A percentile compares a stretch with the other conserved stretches of the same genome.
phyloP scores from a whole-genome alignment of 2,888 invertebrate species.

The Sylvicola fuscatus region DNA sequence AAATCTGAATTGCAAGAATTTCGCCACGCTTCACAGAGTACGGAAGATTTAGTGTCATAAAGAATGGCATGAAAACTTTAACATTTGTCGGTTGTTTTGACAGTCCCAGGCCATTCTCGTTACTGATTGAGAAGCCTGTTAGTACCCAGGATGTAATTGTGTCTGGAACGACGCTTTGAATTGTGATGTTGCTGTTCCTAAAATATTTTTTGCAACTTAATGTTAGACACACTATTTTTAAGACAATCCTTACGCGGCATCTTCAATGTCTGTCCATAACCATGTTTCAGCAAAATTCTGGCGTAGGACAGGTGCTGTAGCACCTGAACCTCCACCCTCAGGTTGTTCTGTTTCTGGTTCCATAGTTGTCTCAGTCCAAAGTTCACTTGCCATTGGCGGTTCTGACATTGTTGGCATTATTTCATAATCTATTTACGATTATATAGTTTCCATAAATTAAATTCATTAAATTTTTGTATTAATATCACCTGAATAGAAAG shows the following conservation, averaged over 20 bases:
- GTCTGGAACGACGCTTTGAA: constrained; percentile 44
- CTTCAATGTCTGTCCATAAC: constrained; percentile 32
- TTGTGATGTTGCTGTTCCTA: constrained; percentile 14
- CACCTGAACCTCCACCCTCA: too few species aligned
- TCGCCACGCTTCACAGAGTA: constrained; percentile 58
- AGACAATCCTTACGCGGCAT: background rate
- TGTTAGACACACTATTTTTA: background rate
- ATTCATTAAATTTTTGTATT: too few species aligned
- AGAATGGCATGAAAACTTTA: constrained; percentile 54
- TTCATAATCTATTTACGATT: too few species aligned
- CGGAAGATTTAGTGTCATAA: constrained; percentile 50
- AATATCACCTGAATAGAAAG: too few species aligned
- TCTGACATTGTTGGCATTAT: background rate
- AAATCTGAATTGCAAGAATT: constrained; percentile 47
- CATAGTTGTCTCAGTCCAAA: background rate
- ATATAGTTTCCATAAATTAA: too few species aligned
- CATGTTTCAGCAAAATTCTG: constrained; percentile 47
- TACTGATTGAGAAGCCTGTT: constrained; percentile 57
- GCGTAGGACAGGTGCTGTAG: constrained; percentile 19
- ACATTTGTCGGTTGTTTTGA: constrained; percentile 31
- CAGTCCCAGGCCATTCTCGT: constrained; percentile 52
- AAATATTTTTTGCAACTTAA: constrained; percentile 5
- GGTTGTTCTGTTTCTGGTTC: background rate
- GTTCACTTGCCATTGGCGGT: background rate
- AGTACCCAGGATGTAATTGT: constrained; percentile 63